Base-by-base conservation (phyloP, 2,113 vertebrate species). In the Mola mola region DNA sequence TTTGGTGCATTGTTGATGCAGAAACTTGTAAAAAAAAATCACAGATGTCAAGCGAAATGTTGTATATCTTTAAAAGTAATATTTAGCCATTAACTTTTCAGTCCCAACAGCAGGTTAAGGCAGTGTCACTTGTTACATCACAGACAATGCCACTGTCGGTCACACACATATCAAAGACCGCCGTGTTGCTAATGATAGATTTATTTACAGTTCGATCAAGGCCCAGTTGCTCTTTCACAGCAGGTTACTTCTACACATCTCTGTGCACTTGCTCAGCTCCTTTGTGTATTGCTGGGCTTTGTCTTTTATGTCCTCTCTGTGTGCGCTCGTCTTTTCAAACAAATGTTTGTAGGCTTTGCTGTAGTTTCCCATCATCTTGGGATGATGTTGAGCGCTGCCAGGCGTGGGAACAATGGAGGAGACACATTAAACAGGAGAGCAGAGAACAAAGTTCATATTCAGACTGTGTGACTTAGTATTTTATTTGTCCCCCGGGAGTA, bases 351-450 rank as follows among this genome's bases (percentile, higher is more conserved):
- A 21, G 16, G 5, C 56, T 53, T 43, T 38, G 34, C 28, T 48
- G 15, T 33, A 28, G 26, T 5, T 28, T 5, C 26, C 26, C 26
- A n/a, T n/a, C n/a, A n/a, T n/a, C n/a, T 48, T 42, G 49, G 42
- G 21, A 33, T 16, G 8, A 37, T 71, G 40, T 40, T 62, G 46
- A 52, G 6, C 0, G 5, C n/a, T 33, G 0, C n/a, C 21, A 37
- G 16, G 64, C 49, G 43, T 78, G 81, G 72, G 83, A 87, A 79
- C 56, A 58, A 11, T 62, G 13, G n/a, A 6, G 44, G 28, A 58
- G 29, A 34, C 3, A 25, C 46, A 66, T 70, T 53, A 64, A 68
- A 24, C 24, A 47, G 31, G 31, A 49, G 56, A 22, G 21, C 19
- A 52, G 55, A 51, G 60, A 67, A 68, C 65, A 68, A 73, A 65